These are phyloP conservation scores for Pelecanus crispus DNA, from an alignment of 2,113 vertebrate species.

Conservation along the genomic window DNA sequence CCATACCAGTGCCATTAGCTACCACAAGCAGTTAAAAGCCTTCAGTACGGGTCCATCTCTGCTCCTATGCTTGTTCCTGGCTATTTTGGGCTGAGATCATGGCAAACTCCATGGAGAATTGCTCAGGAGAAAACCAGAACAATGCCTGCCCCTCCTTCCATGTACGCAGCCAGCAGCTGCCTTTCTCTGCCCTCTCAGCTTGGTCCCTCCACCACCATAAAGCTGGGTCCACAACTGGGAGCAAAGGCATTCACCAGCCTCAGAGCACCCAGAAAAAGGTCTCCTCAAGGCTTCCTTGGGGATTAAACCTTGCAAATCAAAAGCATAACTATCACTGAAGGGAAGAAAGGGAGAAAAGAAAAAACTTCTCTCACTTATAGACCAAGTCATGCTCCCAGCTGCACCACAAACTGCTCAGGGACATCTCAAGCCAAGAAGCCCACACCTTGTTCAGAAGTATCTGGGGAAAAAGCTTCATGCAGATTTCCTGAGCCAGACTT, in stretches of 20 bases:
- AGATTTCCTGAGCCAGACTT: background rate
- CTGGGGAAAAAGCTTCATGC: background rate
- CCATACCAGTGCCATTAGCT: background rate
- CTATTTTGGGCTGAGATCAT: background rate
- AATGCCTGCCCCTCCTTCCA: background rate
- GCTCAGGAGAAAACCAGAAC: background rate
- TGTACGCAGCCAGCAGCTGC: fast-evolving
- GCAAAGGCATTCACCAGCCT: background rate
- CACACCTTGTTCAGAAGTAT: background rate
- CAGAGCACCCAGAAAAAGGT: background rate
- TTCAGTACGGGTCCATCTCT: background rate
- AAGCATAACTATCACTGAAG: background rate
- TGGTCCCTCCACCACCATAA: background rate
- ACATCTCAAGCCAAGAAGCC: background rate
- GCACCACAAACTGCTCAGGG: background rate
- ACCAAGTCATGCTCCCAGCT: background rate
- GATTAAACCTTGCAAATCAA: background rate
- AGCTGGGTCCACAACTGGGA: background rate
- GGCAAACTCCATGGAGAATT: background rate
- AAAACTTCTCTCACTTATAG: background rate
- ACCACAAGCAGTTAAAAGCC: background rate
- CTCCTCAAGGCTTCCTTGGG: background rate
- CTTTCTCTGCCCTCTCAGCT: background rate
- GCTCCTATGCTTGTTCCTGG: background rate
- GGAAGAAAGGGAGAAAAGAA: background rate